Base-by-base conservation (phyloP, 2,888 invertebrate species). In the Diogma glabrata region DNA sequence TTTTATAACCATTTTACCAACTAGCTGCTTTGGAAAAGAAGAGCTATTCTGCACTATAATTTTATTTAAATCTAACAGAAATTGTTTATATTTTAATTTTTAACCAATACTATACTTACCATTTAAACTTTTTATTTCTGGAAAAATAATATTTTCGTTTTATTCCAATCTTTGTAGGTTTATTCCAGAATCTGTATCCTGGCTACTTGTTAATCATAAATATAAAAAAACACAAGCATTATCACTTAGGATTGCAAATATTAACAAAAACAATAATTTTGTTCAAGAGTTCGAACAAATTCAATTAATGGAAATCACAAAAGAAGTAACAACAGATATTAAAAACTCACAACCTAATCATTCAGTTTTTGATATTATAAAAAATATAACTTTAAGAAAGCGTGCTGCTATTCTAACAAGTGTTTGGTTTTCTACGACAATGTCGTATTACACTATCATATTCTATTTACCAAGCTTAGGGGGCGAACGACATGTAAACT, bases 401-500 rank as follows among this genome's bases (percentile, higher is more conserved):
- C 60, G 59, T 53, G 40, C 58, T 5, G 17, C 58, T 20, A 51
- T 58, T 8, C 59, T 59, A 58, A 51, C 57, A 20, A 33, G 26
- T 22, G 53, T 60, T 20, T 59, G 75, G 75, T 71, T 73, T 55
- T 66, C 69, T 36, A 67, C 69, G 8, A 67, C 73, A 12, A 57
- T 70, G 33, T 67, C 68, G 20, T 73, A 71, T 59, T 71, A 70
- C 57, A 68, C 71, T 3, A 60, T 74, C 30, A 63, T 69, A 28
- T 65, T 65, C 52, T 64, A 65, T 47, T 58, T 71, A 17, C 69
- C 72, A 10, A 65, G 64, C 48, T 61, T 74, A 50, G 65, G 65
- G 38, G 64, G 68, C 17, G 68, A 74, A 57, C 64, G 71, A 14
- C 74, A 75, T 58, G 56, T 72, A 9, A 72, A 69, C 55, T 70